Evolutionary conservation across 2,113 vertebrate species (phyloP).

Genomic region (Melospiza georgiana): DNA sequence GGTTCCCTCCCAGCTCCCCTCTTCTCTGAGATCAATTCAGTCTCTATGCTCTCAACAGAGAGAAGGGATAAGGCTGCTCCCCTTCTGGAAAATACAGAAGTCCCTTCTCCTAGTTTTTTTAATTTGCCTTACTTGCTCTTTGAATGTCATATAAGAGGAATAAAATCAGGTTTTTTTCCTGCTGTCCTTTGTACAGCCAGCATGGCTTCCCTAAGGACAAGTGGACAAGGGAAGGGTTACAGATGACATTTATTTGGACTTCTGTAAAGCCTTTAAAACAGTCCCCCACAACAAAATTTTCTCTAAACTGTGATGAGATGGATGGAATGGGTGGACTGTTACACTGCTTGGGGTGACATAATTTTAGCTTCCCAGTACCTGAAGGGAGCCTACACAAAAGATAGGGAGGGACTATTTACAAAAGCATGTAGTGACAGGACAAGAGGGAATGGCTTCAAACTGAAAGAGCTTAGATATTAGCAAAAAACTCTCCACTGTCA

Average conservation of each 20-base stretch:
- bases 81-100: neutral
- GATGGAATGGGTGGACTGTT: neutral
- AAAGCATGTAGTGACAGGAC: neutral
- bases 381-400: neutral
- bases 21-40: neutral
- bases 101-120: neutral
- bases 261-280: neutral
- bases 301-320: neutral
- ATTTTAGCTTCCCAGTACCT: no score
- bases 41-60: neutral
- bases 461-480: neutral
- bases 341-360: neutral
- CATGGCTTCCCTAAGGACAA: neutral
- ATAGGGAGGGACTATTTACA: neutral
- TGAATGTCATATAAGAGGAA: neutral
- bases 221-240: neutral
- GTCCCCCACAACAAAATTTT: neutral
- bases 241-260: neutral
- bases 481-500: neutral
- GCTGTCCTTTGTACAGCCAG: neutral
- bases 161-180: neutral
- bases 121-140: neutral
- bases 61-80: neutral
- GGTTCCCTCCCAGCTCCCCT: rapidly evolving
- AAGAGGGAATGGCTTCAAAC: neutral